Conservation (phyloP, 2,113 vertebrate species). For the Himantopus leucocephalus region DNA sequence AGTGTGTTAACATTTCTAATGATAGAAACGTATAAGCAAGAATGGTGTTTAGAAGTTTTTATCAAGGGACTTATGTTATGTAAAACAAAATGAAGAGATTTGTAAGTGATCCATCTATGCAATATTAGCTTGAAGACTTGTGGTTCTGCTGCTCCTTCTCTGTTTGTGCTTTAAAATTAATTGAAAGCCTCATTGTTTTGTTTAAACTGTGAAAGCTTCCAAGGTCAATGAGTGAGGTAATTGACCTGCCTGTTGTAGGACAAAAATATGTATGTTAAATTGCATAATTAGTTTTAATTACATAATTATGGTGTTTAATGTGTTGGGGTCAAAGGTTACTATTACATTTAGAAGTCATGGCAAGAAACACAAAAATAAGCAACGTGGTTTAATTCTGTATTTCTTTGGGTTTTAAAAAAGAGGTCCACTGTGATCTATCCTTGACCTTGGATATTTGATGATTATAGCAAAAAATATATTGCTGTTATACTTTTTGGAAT, state of each 20-base stretch:
- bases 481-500: constrained; percentile 62
- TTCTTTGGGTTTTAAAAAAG: constrained; percentile 69
- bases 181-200: constrained; percentile 87
- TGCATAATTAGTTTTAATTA: constrained; percentile 98
- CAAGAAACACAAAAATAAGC: constrained; percentile 70
- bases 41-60: background rate
- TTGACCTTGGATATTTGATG: constrained; percentile 80
- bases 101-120: background rate
- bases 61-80: background rate
- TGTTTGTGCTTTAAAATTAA: constrained; percentile 82
- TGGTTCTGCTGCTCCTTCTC: constrained; percentile 60
- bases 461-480: constrained; percentile 73
- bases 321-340: constrained; percentile 87
- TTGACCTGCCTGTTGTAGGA: constrained; percentile 82
- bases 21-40: background rate
- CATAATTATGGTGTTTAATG: constrained; percentile 93
- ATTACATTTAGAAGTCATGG: constrained; percentile 81
- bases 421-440: constrained; percentile 71
- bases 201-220: constrained; percentile 86
- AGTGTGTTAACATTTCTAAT: background rate
- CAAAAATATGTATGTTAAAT: constrained; percentile 87
- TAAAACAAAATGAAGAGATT: background rate
- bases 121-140: background rate
- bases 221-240: constrained; percentile 89
- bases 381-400: constrained; percentile 61